phyloP scores from a whole-genome alignment of 2,797 vertebrate genomes.

The Platyrinchus mystaceus region DNA sequence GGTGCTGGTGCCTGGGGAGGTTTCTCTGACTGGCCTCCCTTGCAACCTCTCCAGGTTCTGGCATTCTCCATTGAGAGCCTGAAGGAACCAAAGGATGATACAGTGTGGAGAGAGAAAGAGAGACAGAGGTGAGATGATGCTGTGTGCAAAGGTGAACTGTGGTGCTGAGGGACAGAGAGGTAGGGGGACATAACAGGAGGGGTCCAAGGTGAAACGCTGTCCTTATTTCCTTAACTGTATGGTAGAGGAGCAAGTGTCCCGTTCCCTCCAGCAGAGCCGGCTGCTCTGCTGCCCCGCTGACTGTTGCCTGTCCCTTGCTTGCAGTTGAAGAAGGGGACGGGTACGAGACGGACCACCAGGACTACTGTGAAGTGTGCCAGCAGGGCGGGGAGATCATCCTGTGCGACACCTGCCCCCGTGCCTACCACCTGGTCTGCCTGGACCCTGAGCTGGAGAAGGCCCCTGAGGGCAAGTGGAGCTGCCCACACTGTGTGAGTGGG shows the following conservation, averaged over 20 bases:
- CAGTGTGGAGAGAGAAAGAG: conserved; percentile 71
- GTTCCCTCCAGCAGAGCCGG: neutral
- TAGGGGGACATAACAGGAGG: conserved; percentile 39
- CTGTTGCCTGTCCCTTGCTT: neutral
- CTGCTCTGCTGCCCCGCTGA: neutral
- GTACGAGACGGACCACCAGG: conserved; percentile 98
- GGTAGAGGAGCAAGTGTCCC: neutral
- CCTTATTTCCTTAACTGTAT: neutral
- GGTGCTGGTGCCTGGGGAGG: conserved; percentile 52
- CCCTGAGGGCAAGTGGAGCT: conserved; percentile 98
- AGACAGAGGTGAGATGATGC: conserved; percentile 73
- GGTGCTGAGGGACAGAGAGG: conserved; percentile 69
- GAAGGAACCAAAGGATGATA: conserved; percentile 73
- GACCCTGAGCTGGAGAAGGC: conserved; percentile 97
- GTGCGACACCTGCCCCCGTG: conserved; percentile 95
- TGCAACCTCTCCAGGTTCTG: conserved; percentile 73
- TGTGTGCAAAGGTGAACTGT: conserved; percentile 59
- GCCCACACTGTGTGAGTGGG: conserved; percentile 93
- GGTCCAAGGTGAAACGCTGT: neutral
- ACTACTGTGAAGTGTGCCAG: conserved; percentile 99
- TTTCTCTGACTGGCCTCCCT: conserved; percentile 71
- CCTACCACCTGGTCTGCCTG: conserved; percentile 97
- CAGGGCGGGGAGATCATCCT: conserved; percentile 98
- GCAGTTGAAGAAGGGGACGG: conserved; percentile 93
- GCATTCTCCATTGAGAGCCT: conserved; percentile 73